Evolutionary conservation across 2,113 vertebrate genomes (phyloP).

Genomic region (Chiloscyllium plagiosum): DNA sequence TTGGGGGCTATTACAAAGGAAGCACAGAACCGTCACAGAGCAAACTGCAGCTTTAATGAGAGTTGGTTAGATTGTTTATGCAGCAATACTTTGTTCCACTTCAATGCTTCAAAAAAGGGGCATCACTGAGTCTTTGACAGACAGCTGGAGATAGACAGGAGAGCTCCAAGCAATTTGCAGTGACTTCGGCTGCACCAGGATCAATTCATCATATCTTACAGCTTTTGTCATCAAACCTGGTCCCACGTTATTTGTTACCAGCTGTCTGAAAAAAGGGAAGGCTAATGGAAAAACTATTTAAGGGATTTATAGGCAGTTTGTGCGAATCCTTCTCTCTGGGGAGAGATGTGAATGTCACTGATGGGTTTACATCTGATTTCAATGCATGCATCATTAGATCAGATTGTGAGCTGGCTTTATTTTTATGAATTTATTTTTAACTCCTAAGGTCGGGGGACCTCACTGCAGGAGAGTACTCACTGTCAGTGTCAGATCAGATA

Average conservation of each 20-base stretch:
- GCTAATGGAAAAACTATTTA: not conserved
- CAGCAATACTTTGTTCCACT: not conserved
- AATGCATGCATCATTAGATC: not conserved
- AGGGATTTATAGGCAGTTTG: not conserved
- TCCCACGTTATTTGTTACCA: not conserved
- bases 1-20: not conserved
- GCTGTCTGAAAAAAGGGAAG: not conserved
- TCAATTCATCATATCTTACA: not conserved
- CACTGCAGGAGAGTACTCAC: not conserved
- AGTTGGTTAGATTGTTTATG: not conserved
- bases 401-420: not conserved
- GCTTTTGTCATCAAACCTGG: not conserved
- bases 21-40: not conserved
- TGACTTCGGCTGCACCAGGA: not conserved
- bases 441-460: not conserved
- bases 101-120: not conserved
- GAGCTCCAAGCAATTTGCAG: not conserved
- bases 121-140: not conserved
- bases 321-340: not conserved
- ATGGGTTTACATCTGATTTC: not conserved
- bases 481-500: not conserved
- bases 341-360: not conserved
- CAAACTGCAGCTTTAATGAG: not conserved
- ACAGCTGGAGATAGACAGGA: not conserved
- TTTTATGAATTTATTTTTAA: not conserved